These are phyloP conservation scores for Dascyllus trimaculatus DNA, from an alignment of 2,113 vertebrate genomes.

Conservation along the genomic window DNA sequence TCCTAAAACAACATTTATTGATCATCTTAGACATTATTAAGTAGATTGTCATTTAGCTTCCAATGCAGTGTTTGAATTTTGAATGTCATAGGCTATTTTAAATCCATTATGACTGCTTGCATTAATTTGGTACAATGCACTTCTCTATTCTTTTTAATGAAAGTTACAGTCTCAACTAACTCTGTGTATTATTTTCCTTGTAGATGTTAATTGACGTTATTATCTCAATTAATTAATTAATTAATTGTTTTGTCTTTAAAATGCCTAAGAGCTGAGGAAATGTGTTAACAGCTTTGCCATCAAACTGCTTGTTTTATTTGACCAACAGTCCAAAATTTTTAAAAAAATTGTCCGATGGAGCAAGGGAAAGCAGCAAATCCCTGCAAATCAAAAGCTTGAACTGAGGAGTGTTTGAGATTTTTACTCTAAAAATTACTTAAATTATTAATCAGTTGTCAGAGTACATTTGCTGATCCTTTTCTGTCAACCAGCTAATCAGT, in stretches of 20 bases:
- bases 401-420: not conserved
- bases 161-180: too few species aligned
- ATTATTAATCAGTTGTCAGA: too few species aligned
- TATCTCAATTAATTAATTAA: too few species aligned
- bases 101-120: too few species aligned
- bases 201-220: too few species aligned
- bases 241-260: not conserved
- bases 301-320: not conserved
- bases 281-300: not conserved
- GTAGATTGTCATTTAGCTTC: not conserved
- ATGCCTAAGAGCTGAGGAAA: not conserved
- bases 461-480: not conserved
- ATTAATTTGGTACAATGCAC: too few species aligned
- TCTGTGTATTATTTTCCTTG: too few species aligned
- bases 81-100: not conserved
- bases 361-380: not conserved
- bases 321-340: not conserved
- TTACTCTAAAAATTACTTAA: not conserved
- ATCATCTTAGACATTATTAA: conserved; percentile 10
- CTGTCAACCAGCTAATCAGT: not conserved
- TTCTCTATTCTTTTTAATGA: too few species aligned
- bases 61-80: not conserved
- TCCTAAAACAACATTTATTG: not conserved
- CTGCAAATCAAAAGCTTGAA: not conserved
- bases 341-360: not conserved